phyloP scores from a whole-genome alignment of 2,888 invertebrate species.

The Eueremaeus valkanovi region DNA sequence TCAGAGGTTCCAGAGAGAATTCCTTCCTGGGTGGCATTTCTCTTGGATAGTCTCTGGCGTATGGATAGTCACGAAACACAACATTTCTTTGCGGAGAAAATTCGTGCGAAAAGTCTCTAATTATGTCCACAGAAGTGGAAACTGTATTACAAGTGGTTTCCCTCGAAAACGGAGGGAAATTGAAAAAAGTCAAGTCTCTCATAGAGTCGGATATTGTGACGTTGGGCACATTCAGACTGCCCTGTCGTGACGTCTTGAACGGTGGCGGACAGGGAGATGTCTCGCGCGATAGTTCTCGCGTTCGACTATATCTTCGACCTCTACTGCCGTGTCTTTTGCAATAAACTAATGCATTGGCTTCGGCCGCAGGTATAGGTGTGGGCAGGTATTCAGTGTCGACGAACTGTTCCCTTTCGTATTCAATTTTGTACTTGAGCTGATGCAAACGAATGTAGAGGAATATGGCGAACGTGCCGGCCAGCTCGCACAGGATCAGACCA shows the following conservation, averaged over 20 bases:
- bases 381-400: conserved; percentile 37
- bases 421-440: conserved; percentile 46
- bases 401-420: conserved; percentile 42
- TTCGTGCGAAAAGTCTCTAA: conserved; percentile 47
- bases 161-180: conserved; percentile 47
- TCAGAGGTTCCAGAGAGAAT: conserved; percentile 44
- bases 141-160: conserved; percentile 48
- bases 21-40: conserved; percentile 39
- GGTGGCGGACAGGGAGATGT: conserved; percentile 40
- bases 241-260: conserved; percentile 36
- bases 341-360: conserved; percentile 33
- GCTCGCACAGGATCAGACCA: conserved; percentile 76
- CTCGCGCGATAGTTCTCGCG: conserved; percentile 41
- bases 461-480: conserved; percentile 79
- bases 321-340: conserved; percentile 45
- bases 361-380: conserved; percentile 6
- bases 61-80: conserved; percentile 10
- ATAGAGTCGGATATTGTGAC: conserved; percentile 48
- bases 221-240: conserved; percentile 43
- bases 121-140: conserved; percentile 48
- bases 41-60: conserved; percentile 43
- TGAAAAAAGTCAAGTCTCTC: conserved; percentile 48
- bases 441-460: conserved; percentile 80
- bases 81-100: conserved; percentile 46
- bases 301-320: conserved; percentile 43